Evolutionary conservation across 2,888 invertebrate species (phyloP), one percentile per base, ranked within the genome.

Genomic region (Drosophila mercatorum): DNA sequence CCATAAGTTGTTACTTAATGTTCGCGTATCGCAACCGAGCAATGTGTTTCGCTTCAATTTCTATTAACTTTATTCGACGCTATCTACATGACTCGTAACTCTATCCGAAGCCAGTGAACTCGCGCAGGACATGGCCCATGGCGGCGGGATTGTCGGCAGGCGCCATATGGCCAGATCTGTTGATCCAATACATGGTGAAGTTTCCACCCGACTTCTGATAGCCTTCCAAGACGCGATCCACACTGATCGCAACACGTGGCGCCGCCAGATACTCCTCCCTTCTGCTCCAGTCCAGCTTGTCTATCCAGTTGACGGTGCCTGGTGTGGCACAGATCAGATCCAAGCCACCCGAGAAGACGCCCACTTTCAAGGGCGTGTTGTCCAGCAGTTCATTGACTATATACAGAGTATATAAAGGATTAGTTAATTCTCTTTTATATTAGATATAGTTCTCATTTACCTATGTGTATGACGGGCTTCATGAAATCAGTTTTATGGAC

Each of bases 241-340:
- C 94, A 90, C 94, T 94, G n/a, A 97, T 93, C 0, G 95, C 94
- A 0, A 77, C 74, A 46, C 96, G 94, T 0, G 91, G 76, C 0
- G 96, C 93, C 1, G 91, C 91, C 46, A 93, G 91, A 94, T 96
- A 98, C 2, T 92, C 91, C 1, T 93, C 91, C 28, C 94, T 94
- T 8, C 94, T 94, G 12, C 92, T 91, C 96, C 96, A 97, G n/a
- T 94, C 93, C 59, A 97, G 93, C 17, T 94, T 94, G 69, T 96
- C 94, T 0, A 97, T 95, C 97, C 97, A 98, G 49, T 94, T 93
- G 43, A 96, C 94, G 65, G 93, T 94, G 95, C 97, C 97, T 74
- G 96, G 95, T 14, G 97, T 97, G 85, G 96, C 95, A 71, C 97
- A 97, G 85, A 97, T 97, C 12, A 97, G 94, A 92, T 98, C 97